A percentile compares a stretch with the other conserved stretches of the same genome.
Evolutionary conservation across 2,113 vertebrate species (phyloP).

Genomic region (Rhynchopsitta pachyrhyncha): DNA sequence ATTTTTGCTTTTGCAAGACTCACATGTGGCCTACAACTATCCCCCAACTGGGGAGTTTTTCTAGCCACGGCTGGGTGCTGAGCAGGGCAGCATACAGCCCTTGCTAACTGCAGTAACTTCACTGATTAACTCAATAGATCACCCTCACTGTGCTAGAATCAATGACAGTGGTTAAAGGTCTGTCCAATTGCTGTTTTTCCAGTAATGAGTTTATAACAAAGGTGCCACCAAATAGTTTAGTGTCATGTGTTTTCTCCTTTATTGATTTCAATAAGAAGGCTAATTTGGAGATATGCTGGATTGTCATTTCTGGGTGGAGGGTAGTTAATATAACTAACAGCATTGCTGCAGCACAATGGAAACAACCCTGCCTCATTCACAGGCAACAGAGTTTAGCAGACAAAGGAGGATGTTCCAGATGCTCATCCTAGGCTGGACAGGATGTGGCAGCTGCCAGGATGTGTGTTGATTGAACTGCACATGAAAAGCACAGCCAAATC

Average conservation of each 20-base stretch:
- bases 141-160: conserved; percentile 29
- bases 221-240: conserved; percentile 59
- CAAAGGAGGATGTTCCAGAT: background rate
- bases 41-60: background rate
- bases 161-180: conserved; percentile 64
- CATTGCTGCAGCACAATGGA: background rate
- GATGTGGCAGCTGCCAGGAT: background rate
- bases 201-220: conserved; percentile 70
- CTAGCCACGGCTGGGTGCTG: background rate
- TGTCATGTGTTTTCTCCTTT: conserved; percentile 47
- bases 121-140: conserved; percentile 66
- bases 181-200: conserved; percentile 31
- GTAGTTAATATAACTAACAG: conserved; percentile 36
- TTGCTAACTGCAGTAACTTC: background rate
- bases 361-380: background rate
- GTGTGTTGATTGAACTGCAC: accelerated
- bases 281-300: conserved; percentile 73
- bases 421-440: background rate
- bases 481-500: background rate
- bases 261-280: conserved; percentile 75
- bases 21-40: background rate
- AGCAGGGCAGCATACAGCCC: background rate
- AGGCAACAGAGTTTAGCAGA: background rate
- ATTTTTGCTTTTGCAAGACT: background rate
- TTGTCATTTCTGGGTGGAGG: conserved; percentile 29